These are phyloP conservation scores for Leptatherina wallacei DNA, from an alignment of 2,797 vertebrate genomes.

Conservation along the genomic window DNA sequence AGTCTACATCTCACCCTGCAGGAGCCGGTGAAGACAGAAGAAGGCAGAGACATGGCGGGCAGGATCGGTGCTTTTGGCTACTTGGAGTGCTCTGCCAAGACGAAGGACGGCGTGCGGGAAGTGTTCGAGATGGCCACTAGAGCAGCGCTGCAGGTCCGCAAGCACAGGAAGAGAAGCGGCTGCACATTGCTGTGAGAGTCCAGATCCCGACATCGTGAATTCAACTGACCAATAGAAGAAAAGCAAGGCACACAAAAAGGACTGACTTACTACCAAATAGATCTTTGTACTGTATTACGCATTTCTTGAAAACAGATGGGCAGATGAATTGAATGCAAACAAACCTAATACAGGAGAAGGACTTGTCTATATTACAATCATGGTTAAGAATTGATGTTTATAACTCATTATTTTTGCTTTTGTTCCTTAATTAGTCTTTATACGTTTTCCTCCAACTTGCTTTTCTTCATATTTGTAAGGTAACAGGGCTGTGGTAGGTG, in stretches of 20 bases:
- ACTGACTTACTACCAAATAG: constrained; percentile 77
- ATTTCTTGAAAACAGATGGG: constrained; percentile 67
- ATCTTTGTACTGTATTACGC: constrained; percentile 81
- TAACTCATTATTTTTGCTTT: constrained; percentile 45
- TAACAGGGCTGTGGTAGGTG: constrained; percentile 53
- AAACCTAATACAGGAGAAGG: constrained; percentile 57
- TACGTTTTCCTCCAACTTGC: constrained; percentile 49
- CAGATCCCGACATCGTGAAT: constrained; percentile 15
- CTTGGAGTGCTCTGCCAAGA: constrained; percentile 98
- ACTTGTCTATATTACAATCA: constrained; percentile 67
- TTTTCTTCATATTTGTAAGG: constrained; percentile 57
- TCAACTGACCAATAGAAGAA: constrained; percentile 48
- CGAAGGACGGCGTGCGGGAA: constrained; percentile 96
- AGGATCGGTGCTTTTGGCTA: constrained; percentile 95
- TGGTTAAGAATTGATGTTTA: constrained; percentile 66
- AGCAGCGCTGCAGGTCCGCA: constrained; percentile 94
- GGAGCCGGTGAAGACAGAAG: constrained; percentile 95
- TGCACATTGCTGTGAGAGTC: constrained; percentile 89
- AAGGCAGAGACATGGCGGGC: constrained; percentile 94
- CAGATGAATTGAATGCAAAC: constrained; percentile 44
- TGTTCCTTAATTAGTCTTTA: constrained; percentile 41
- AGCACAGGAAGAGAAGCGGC: constrained; percentile 88
- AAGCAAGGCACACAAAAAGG: constrained; percentile 47
- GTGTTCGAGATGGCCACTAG: constrained; percentile 98
- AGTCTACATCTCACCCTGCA: constrained; percentile 48